These are phyloP conservation scores for human (Homo sapiens) DNA, from an alignment of 2,113 vertebrate species.

Conservation along the genomic window DNA sequence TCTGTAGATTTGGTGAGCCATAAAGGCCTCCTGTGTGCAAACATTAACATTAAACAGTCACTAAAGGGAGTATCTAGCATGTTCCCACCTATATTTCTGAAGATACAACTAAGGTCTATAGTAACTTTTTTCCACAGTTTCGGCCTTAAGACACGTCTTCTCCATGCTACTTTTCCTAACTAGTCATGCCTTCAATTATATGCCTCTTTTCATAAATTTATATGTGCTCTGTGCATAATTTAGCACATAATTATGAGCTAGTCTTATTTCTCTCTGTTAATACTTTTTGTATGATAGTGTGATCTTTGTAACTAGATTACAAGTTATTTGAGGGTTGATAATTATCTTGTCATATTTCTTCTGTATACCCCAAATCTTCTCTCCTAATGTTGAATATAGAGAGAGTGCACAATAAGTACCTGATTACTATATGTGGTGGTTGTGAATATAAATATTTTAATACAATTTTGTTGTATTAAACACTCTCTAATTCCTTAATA, in stretches of 20 bases:
- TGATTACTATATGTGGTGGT: background rate
- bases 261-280: background rate
- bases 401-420: background rate
- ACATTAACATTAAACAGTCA: background rate
- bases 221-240: background rate
- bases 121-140: background rate
- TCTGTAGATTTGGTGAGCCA: background rate
- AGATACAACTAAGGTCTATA: background rate
- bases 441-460: background rate
- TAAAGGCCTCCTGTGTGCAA: background rate
- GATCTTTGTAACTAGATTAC: background rate
- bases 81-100: background rate
- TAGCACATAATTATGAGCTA: background rate
- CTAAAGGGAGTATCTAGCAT: background rate
- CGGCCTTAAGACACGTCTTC: background rate
- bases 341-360: background rate
- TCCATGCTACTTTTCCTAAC: background rate
- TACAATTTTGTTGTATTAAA: background rate
- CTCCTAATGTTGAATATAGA: background rate
- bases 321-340: background rate
- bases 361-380: background rate
- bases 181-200: background rate
- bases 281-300: background rate
- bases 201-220: background rate
- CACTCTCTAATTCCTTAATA: background rate